These are phyloP conservation scores for Scomberomorus guttatus DNA, from an alignment of 2,797 vertebrate genomes.

Conservation along the genomic window DNA sequence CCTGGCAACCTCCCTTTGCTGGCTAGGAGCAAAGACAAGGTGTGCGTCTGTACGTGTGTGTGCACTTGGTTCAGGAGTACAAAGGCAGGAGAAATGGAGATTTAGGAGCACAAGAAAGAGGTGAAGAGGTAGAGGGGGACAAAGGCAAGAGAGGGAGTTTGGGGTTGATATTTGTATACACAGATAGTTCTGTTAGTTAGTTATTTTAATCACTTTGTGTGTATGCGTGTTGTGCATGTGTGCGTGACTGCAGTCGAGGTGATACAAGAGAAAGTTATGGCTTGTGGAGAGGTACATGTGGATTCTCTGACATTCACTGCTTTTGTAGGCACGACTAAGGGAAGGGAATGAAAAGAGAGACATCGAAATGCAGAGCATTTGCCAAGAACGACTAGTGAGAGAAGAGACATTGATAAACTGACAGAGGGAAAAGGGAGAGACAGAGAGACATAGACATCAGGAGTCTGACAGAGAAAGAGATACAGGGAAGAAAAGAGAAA, in stretches of 20 bases:
- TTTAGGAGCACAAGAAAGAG: neutral
- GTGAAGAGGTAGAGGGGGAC: conserved; percentile 14
- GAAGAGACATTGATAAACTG: conserved; percentile 31
- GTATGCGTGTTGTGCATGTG: neutral
- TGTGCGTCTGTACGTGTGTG: conserved; percentile 10
- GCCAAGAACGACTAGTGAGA: conserved; percentile 5
- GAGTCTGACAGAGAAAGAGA: neutral
- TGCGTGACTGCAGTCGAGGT: neutral
- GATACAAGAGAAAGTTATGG: conserved; percentile 28
- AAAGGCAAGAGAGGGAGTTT: conserved; percentile 8
- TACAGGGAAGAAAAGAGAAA: neutral
- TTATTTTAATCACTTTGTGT: conserved; percentile 24
- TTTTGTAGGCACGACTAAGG: neutral
- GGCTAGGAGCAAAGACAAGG: conserved; percentile 25
- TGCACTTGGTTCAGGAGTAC: neutral
- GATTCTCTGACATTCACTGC: conserved; percentile 13
- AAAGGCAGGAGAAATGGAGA: conserved; percentile 10
- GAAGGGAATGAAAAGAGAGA: neutral
- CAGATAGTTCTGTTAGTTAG: conserved; percentile 1
- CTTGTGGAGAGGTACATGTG: conserved; percentile 3
- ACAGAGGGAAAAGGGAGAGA: conserved; percentile 11
- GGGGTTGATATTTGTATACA: conserved; percentile 23
- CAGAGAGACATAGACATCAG: conserved; percentile 9
- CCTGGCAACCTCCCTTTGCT: conserved; percentile 58
- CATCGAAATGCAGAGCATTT: neutral